Percentiles rank a stretch among this genome's conserved stretches.
phyloP scores from a whole-genome alignment of 1,140 invertebrate genomes.

The Sarcophaga peregrina region DNA sequence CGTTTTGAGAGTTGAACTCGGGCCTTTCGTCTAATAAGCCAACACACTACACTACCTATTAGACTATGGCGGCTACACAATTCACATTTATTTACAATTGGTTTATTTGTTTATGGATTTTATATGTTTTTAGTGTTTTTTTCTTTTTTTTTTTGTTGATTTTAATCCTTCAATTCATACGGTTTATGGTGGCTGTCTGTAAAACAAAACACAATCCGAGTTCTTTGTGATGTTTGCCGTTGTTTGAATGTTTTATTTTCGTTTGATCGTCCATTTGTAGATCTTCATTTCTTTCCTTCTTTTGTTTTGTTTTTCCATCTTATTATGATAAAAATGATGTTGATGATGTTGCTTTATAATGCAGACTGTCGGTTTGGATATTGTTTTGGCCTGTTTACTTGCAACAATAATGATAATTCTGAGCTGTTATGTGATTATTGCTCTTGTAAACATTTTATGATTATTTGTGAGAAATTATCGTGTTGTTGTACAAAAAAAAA shows the following conservation, averaged over 20 bases:
- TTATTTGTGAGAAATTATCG: constrained; percentile 2
- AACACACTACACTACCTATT: too few species aligned
- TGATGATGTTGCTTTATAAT: not conserved
- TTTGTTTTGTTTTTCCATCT: not conserved
- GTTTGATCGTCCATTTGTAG: not conserved
- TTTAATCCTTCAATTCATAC: constrained; percentile 7
- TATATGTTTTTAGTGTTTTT: not conserved
- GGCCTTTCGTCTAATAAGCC: too few species aligned
- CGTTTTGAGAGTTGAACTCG: too few species aligned
- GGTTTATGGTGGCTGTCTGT: constrained; percentile 1
- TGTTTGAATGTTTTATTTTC: not conserved
- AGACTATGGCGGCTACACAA: too few species aligned
- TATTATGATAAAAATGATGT: not conserved
- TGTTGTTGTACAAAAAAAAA: too few species aligned
- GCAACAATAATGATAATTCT: constrained; percentile 13
- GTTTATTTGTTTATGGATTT: not conserved
- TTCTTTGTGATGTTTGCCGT: constrained; percentile 24
- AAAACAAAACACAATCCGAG: not conserved
- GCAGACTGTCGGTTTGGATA: not conserved
- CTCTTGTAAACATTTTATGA: constrained; percentile 15
- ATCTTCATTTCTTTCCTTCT: too few species aligned
- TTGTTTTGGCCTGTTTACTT: not conserved
- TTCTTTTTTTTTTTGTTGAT: too few species aligned
- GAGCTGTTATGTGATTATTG: not conserved
- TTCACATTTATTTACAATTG: constrained; percentile 2